Conservation (phyloP, 2,113 vertebrate genomes). For the Tor tambroides region DNA sequence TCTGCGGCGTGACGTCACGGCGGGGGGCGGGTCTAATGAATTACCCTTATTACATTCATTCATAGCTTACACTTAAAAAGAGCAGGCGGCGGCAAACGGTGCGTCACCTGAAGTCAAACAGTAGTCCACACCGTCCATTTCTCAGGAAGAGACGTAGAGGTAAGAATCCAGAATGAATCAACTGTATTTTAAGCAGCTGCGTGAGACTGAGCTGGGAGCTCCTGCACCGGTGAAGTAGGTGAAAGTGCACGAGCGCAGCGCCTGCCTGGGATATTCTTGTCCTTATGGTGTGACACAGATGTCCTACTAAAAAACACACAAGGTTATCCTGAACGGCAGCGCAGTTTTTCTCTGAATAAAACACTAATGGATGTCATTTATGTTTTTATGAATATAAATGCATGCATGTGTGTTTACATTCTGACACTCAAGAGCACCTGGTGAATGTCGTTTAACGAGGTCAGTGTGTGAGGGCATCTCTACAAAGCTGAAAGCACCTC, state of each 20-base stretch:
- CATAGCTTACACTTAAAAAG: background rate
- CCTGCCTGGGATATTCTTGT: background rate
- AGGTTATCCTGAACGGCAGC: background rate
- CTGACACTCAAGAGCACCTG: background rate
- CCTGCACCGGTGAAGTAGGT: conserved; percentile 40
- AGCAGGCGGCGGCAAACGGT: background rate
- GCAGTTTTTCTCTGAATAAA: background rate
- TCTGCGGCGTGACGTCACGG: background rate
- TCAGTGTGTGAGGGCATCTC: conserved; percentile 54
- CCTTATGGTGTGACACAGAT: background rate
- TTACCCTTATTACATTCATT: conserved; percentile 10
- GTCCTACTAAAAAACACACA: background rate
- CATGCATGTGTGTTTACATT: conserved; percentile 26
- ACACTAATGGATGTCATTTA: background rate
- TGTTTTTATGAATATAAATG: background rate
- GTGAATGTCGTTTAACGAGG: conserved; percentile 5
- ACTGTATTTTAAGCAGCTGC: background rate
- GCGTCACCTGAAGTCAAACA: background rate
- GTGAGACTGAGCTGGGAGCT: background rate
- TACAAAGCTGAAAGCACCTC: conserved; percentile 66
- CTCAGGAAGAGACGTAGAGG: conserved; percentile 1
- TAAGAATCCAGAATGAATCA: conserved; percentile 6
- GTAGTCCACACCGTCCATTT: background rate
- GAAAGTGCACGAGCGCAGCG: conserved; percentile 39
- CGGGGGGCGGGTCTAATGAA: background rate